Base-by-base conservation (phyloP, 2,113 vertebrate species). In the Mixornis gularis region DNA sequence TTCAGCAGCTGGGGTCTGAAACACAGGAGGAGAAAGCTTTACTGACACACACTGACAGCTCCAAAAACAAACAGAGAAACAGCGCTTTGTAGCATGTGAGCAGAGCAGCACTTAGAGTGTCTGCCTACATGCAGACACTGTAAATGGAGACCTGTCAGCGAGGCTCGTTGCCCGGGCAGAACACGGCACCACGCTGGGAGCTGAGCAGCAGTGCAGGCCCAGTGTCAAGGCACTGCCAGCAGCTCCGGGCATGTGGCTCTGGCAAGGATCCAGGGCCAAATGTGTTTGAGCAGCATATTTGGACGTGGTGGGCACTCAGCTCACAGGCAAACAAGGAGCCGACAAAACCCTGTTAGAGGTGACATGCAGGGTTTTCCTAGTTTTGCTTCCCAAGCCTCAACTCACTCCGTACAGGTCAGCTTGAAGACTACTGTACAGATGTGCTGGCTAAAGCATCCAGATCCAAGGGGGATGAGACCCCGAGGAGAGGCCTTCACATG, bases 1-100 rank as follows among this genome's bases (percentile, higher is more conserved):
- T 99, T 99, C 94, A 99, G 96, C 91, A 99, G 92, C 63, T 99
- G 98, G 77, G 99, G 99, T 94, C 99, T 99, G 93, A 93, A 82
- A 95, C 55, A 85, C 71, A 95, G 79, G 80, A 89, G n/a, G 88
- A 86, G 24, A 68, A 94, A 85, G 95, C 83, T 81, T 85, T 63
- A 92, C 91, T 90, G 93, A 89, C 90, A 66, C 90, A 81, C 71
- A 25, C 69, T 49, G 92, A 94, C 90, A 91, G 74, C 74, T 79
- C 40, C 19, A 71, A 69, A 92, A 60, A 79, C 89, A 95, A 89
- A 94, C 78, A 94, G 53, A 81, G 72, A 64, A 62, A 85, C 74
- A 81, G 29, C 0, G 0, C 86, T 60, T 48, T 27, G 36, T n/a
- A 21, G 60, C 53, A 8, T 4, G 58, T 44, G 80, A 95, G 89